Evolutionary conservation across 2,888 invertebrate species (phyloP).

Genomic region (Thecophora atra): DNA sequence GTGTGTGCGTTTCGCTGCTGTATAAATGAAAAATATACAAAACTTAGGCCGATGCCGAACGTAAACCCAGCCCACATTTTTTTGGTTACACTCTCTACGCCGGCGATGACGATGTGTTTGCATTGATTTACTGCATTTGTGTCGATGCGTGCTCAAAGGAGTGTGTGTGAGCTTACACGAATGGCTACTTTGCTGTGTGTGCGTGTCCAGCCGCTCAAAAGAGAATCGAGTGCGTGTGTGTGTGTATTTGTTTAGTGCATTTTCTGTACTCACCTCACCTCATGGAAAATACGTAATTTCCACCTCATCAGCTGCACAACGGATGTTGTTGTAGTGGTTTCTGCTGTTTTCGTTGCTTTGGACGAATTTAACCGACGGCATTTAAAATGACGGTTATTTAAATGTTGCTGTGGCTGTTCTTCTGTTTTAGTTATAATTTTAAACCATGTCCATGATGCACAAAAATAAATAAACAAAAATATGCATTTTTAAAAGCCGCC

Average conservation of each 20-base stretch:
- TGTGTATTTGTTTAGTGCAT: conserved; percentile 14
- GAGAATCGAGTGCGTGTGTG: conserved; percentile 12
- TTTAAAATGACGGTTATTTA: background rate
- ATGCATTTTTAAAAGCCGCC: too few relatives aligned
- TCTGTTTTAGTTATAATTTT: conserved; percentile 16
- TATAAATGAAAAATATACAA: too few relatives aligned
- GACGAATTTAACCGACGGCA: conserved; percentile 21
- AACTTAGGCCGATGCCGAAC: too few relatives aligned
- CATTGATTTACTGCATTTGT: too few relatives aligned
- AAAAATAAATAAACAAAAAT: background rate
- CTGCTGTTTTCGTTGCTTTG: background rate
- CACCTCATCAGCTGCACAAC: too few relatives aligned
- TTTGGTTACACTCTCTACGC: too few relatives aligned
- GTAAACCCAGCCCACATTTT: conserved; percentile 52
- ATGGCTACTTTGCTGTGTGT: background rate
- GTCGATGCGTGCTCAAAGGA: too few relatives aligned
- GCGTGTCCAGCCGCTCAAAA: too few relatives aligned
- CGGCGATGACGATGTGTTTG: too few relatives aligned
- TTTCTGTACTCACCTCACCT: background rate
- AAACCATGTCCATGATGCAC: conserved; percentile 19
- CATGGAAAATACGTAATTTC: too few relatives aligned
- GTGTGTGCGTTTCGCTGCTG: too few relatives aligned
- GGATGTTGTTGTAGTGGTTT: background rate
- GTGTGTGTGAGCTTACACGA: conserved; percentile 27
- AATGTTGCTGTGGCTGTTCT: background rate